A percentile compares a stretch with the other conserved stretches of the same genome.
These are phyloP conservation scores for Tubiluchus corallicola DNA, from an alignment of 2,888 invertebrate genomes.

Conservation along the genomic window DNA sequence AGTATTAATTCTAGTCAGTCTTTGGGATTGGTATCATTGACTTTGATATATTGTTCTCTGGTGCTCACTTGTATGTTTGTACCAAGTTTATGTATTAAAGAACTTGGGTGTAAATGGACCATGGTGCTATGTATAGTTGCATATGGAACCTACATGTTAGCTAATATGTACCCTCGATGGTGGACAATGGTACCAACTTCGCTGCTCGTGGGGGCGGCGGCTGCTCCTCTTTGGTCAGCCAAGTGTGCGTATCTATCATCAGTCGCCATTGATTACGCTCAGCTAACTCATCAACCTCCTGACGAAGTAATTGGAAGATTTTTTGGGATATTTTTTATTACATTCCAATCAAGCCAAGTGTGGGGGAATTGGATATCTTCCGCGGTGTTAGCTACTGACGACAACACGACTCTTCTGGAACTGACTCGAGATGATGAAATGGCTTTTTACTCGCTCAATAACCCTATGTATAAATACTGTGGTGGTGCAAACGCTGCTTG, in stretches of 20 bases:
- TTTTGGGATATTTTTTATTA: conserved; percentile 24
- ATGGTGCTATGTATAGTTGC: conserved; percentile 21
- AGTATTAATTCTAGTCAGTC: not conserved
- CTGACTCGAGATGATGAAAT: not conserved
- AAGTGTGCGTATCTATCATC: conserved; percentile 25
- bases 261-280: conserved; percentile 22
- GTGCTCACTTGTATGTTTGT: not conserved
- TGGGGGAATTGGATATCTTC: conserved; percentile 26
- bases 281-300: conserved; percentile 17
- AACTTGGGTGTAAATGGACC: conserved; percentile 20
- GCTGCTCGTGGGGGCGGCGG: conserved; percentile 20
- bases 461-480: conserved; percentile 3
- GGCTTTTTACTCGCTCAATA: not conserved
- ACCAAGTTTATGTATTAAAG: not conserved
- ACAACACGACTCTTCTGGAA: not conserved
- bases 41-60: not conserved
- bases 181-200: conserved; percentile 22
- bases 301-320: conserved; percentile 23
- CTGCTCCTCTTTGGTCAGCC: conserved; percentile 25
- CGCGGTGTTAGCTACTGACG: not conserved
- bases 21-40: not conserved
- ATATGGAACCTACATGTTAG: conserved; percentile 22
- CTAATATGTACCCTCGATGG: conserved; percentile 23
- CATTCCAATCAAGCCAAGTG: conserved; percentile 23
- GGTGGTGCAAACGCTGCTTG: not conserved